Evolutionary conservation across 2,888 invertebrate species (phyloP), one percentile per base, ranked within the genome.

Genomic region (Trissonchulus latispiculum): DNA sequence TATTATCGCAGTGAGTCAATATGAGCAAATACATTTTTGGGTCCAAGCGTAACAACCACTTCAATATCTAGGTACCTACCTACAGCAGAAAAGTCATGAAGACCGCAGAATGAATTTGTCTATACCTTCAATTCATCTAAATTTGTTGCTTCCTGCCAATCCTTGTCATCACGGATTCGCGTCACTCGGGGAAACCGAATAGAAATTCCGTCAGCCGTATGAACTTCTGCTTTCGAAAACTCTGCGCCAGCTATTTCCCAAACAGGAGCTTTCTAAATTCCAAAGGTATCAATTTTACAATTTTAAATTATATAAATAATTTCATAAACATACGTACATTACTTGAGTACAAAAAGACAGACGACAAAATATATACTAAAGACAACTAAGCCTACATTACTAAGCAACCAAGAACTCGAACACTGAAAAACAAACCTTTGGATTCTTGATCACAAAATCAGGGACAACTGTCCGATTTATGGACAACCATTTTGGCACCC

Each of bases 171-270:
- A 72, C 95, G 87, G 76, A 93, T 82, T 74, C 83, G 83, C 15
- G 85, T 85, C 32, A 95, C 91, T 77, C 95, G 88, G 0, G 95
- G 95, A 85, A 95, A 85, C 36, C 95, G 87, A 67, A 95, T 92
- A 1, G 95, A 95, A 79, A 96, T 94, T 1, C 95, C 93, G 79
- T 90, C 89, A 0, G 95, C 95, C 0, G 95, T 95, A 82, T 96
- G 95, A 2, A 90, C 87, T 73, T 86, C 85, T 31, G 86, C 83
- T 75, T 85, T 83, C 18, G 85, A 85, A 79, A 87, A 87, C 79
- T 88, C 88, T 0, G 88, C 87, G 8, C 90, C 93, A 74, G 69
- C 29, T 48, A 72, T 92, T 86, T 95, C 95, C 95, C 95, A 95
- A 8, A 96, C 91, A 0, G 93, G 95, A 83, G 92, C 91, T 35